Conservation (phyloP, 2,888 invertebrate species). For the Rhorus exstirpatorius region DNA sequence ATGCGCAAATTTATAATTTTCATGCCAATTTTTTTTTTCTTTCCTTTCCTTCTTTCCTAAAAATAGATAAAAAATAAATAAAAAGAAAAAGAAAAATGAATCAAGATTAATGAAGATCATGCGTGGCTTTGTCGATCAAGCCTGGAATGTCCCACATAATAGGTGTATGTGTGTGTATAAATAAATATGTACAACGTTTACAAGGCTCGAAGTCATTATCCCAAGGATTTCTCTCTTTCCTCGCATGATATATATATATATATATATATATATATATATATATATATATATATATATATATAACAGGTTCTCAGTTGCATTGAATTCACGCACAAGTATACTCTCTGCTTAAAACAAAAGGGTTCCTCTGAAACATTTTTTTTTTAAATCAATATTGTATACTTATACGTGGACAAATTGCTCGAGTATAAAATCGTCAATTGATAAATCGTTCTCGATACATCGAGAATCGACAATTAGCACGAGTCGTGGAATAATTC, state of each 20-base stretch:
- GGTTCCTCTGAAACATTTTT: too few relatives aligned
- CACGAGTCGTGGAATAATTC: constrained; percentile 34
- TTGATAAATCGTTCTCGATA: constrained; percentile 48
- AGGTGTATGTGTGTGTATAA: background rate
- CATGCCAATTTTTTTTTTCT: too few relatives aligned
- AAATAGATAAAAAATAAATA: too few relatives aligned
- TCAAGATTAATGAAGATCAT: background rate
- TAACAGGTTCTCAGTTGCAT: constrained; percentile 1
- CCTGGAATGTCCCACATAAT: constrained; percentile 1
- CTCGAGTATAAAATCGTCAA: constrained; percentile 47
- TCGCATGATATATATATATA: too few relatives aligned
- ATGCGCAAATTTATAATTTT: too few relatives aligned
- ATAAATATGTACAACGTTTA: constrained; percentile 1
- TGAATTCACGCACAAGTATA: constrained; percentile 7
- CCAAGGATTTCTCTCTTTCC: constrained; percentile 62
- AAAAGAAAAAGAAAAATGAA: background rate
- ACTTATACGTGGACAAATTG: constrained; percentile 26
- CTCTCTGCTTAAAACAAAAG: too few relatives aligned
- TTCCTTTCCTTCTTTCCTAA: too few relatives aligned
- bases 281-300: too few relatives aligned
- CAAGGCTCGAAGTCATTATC: constrained; percentile 52
- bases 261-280: too few relatives aligned
- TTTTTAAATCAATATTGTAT: background rate
- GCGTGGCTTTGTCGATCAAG: background rate
- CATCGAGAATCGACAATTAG: constrained; percentile 43